These are phyloP conservation scores for Melanotaenia trifasciata DNA, from an alignment of 2,797 vertebrate genomes.

Conservation along the genomic window DNA sequence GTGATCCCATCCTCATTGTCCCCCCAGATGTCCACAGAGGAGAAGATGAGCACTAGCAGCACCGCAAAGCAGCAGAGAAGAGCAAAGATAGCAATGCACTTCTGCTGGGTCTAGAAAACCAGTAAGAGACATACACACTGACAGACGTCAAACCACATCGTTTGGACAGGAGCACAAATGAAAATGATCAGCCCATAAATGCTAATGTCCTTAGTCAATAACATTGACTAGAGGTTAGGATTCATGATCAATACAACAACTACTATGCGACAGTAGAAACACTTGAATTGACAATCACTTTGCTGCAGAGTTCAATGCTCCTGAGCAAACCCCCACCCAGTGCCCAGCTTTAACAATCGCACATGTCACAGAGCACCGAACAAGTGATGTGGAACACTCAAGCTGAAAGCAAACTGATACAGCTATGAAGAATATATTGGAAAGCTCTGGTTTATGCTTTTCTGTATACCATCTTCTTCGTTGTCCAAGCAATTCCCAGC, in stretches of 20 bases:
- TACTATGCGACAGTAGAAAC: conserved; percentile 13
- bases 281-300: conserved; percentile 28
- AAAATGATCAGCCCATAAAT: conserved; percentile 37
- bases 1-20: conserved; percentile 92
- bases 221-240: conserved; percentile 42
- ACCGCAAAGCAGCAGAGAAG: conserved; percentile 93
- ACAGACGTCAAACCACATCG: neutral
- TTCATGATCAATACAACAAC: conserved; percentile 49
- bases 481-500: conserved; percentile 39
- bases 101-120: conserved; percentile 93
- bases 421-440: conserved; percentile 34
- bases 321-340: conserved; percentile 1
- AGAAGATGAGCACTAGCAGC: conserved; percentile 92
- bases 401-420: conserved; percentile 44
- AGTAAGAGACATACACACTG: conserved; percentile 17
- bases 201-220: conserved; percentile 43
- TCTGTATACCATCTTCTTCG: conserved; percentile 27
- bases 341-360: conserved; percentile 20
- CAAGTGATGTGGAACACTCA: conserved; percentile 54
- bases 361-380: conserved; percentile 14
- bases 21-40: conserved; percentile 92
- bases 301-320: conserved; percentile 16
- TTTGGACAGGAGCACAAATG: conserved; percentile 13
- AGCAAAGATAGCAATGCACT: conserved; percentile 94
- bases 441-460: conserved; percentile 35